Evolutionary conservation across 1,140 invertebrate species (phyloP), one percentile per base, ranked within the genome.

Genomic region (Ceratina australensis): DNA sequence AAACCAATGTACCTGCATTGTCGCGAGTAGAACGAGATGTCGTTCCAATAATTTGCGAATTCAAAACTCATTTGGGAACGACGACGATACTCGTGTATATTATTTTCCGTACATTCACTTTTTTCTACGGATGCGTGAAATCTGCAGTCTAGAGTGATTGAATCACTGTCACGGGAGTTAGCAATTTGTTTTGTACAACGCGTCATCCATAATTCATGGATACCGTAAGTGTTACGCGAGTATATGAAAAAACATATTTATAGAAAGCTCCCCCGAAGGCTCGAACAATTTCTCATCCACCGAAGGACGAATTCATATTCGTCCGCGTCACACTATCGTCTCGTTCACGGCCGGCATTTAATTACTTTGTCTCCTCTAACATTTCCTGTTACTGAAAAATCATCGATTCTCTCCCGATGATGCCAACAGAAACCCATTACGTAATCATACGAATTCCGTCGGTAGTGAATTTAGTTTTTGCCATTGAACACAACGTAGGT

Each of bases 171-270:
- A 1, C 10, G 4, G n/a, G 8, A 13, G 18, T 42, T 69, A 52
- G 33, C 24, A 28, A 24, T 24, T 24, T 12, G 60, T 66, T 54
- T 24, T 50, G 10, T n/a, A 18, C n/a, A 72, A 52, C 59, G 15
- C n/a, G 67, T 76, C 57, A 72, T 84, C 61, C 42, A 83, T 81
- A 74, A 83, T 81, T 81, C 81, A 80, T 78, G 66, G 72, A 78
- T 71, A 54, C 57, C 56, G n/a, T 50, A 52, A 68, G 69, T 60
- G 12, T 72, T 78, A 63, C 33, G 26, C 24, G 20, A 18, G 60
- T 4, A 12, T 57, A 54, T 26, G 2, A 50, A 56, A 79, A 80
- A 49, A 24, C 57, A 47, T 64, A 60, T 76, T 80, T 72, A 73
- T 72, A 77, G 63, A 77, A 72, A 73, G 63, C 18, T 74, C 52